phyloP scores from a whole-genome alignment of 2,888 invertebrate species.

The Hemithea aestivaria region DNA sequence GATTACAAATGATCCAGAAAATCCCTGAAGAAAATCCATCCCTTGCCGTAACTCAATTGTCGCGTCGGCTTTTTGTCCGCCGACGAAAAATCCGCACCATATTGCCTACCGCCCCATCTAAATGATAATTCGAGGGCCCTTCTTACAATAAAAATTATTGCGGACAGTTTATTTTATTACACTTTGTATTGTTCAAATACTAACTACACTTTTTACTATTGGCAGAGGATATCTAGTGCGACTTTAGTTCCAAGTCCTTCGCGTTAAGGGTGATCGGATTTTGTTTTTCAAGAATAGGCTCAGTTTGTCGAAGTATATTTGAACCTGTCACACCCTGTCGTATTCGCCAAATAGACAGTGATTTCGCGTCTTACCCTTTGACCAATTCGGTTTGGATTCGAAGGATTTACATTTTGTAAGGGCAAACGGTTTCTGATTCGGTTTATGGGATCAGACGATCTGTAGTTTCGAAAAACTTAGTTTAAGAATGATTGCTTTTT shows the following conservation, averaged over 20 bases:
- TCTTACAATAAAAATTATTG: slow-evolving; percentile 78
- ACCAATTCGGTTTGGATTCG: slow-evolving; percentile 51
- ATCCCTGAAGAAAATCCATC: slow-evolving; percentile 47
- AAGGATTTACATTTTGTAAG: slow-evolving; percentile 48
- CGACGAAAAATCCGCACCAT: slow-evolving; percentile 62
- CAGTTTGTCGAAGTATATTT: slow-evolving; percentile 24
- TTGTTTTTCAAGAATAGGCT: slow-evolving; percentile 12
- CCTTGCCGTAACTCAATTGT: slow-evolving; percentile 61
- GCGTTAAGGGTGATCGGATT: slow-evolving; percentile 3
- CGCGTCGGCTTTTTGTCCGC: slow-evolving; percentile 49
- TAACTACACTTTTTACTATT: slow-evolving; percentile 32
- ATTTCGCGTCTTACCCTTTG: slow-evolving; percentile 56
- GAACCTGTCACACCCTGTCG: slow-evolving; percentile 47
- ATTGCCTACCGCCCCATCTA: slow-evolving; percentile 73
- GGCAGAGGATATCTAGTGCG: slow-evolving; percentile 12
- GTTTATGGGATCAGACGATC: slow-evolving; percentile 13
- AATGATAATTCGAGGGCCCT: slow-evolving; percentile 75
- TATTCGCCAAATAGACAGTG: slow-evolving; percentile 53
- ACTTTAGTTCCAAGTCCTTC: slow-evolving; percentile 21
- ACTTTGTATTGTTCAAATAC: slow-evolving; percentile 71
- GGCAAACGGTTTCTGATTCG: slow-evolving; percentile 27
- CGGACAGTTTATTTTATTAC: slow-evolving; percentile 77
- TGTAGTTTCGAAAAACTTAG: too few relatives aligned
- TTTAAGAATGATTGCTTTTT: too few relatives aligned
- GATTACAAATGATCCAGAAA: slow-evolving; percentile 53